Evolutionary conservation across 2,113 vertebrate species (phyloP).

Genomic region (Sinocyclocheilus rhinocerous): DNA sequence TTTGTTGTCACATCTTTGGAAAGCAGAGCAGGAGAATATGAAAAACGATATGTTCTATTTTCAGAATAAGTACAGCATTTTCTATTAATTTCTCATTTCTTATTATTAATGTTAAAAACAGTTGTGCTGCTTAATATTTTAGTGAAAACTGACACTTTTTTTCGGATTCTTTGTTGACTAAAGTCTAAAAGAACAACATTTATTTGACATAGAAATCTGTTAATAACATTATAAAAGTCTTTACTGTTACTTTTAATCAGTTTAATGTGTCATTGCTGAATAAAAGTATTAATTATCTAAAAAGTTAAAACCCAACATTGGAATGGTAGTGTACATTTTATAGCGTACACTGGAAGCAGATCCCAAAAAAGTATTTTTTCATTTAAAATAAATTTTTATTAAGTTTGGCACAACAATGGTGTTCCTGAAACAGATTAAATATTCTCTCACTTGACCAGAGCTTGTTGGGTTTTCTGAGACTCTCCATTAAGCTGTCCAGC

Average conservation of each 20-base stretch:
- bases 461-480: neutral
- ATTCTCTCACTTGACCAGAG: neutral
- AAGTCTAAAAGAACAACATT: neutral
- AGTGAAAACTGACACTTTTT: neutral
- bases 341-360: neutral
- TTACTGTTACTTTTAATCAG: neutral
- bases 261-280: neutral
- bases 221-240: neutral
- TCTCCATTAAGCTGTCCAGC: slow-evolving; percentile 82
- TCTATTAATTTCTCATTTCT: neutral
- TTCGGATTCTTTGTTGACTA: neutral
- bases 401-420: neutral
- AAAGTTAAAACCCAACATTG: too few relatives aligned
- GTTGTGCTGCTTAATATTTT: neutral
- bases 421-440: neutral
- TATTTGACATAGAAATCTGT: too few relatives aligned
- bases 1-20: neutral
- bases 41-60: neutral
- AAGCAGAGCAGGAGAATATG: neutral
- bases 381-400: neutral
- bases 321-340: neutral
- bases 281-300: neutral
- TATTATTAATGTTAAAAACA: neutral
- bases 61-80: neutral
- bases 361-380: neutral